Evolutionary conservation across 2,888 invertebrate genomes (phyloP), one percentile per base, ranked within the genome.

Genomic region (Linyphia triangularis): DNA sequence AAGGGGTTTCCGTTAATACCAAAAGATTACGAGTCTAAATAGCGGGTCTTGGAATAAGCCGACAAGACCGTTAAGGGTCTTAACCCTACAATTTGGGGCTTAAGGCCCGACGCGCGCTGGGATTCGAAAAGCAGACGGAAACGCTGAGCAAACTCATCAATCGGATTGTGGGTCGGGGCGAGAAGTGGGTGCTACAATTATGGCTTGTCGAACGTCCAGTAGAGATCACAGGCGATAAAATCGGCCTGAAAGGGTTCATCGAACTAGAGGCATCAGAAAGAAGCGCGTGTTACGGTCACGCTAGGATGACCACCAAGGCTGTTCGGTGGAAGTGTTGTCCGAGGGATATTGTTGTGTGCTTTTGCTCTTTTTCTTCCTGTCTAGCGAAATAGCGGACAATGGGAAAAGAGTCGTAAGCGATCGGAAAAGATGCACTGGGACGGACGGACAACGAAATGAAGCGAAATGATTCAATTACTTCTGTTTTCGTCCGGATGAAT

Each of bases 271-370:
- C 72, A n/a, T 24, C 24, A 3, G 65, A 78, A 33, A 77, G 67
- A 67, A 57, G 69, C 73, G 72, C 83, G 83, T 63, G 83, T 51
- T 19, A 19, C 24, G 30, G 83, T 83, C 83, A 83, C 83, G 73
- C 28, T 43, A 65, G 73, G 40, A 22, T 65, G 83, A 51, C 73
- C 83, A 65, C 51, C 33, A 33, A 24, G 59, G 19, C 37, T 69
- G 26, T 69, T 28, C n/a, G 51, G 33, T 59, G 19, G 57, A n/a
- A 16, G 73, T 10, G 33, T 67, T 69, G 30, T 51, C 51, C 24
- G 26, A 43, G 10, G 73, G 57, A 51, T 22, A 33, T 51, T 24
- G 26, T 73, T 22, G 13, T 78, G 24, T 65, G 43, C 26, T 33
- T 19, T 51, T 78, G 40, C 43, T 24, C 43, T 79, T 51, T 73